Base-by-base conservation (phyloP, 1,140 invertebrate genomes). In the Papilio xuthus region DNA sequence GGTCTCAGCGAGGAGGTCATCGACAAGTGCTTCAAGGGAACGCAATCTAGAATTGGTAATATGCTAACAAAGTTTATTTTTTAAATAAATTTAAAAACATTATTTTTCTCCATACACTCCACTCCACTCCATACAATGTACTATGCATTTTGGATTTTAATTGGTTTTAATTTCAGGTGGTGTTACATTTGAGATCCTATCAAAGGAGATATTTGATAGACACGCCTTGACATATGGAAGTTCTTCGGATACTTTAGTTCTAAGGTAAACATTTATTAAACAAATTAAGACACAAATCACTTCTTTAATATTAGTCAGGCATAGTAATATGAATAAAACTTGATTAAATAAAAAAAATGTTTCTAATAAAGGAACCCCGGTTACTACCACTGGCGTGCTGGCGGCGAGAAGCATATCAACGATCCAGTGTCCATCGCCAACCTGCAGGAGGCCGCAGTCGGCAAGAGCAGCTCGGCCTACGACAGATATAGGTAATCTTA, bases 371-470 rank as follows among this genome's bases (percentile, higher is more conserved):
- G 98, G 78, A 99, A 99, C 94, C 98, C 98, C 47, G 99, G 99
- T 41, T 96, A 97, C 82, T 99, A 98, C 88, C 98, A 99, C 92
- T 99, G 98, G 98, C 95, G 99, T 86, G 96, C 96, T 80, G 99
- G 99, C 4, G 99, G 99, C 13, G 99, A 99, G 94, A 98, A 98
- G 85, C 99, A 99, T 93, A 97, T 99, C 84, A 99, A 99, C 90
- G 98, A 99, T 92, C 99, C 99, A 0, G 93, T 96, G 56, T 98
- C 98, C 81, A 98, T 99, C 88, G 98, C 98, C 44, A 98, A 97
- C 88, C 94, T 99, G n/a, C 98, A 98, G 88, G 95, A 99, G 93
- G 98, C 99, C 13, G 97, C 98, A 0, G 92, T 95, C 63, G 96
- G 95, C 60, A 99, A 99, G 79, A 98, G 96, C 86, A 95, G 95